Percentiles rank a stretch among this genome's conserved stretches.
These are phyloP conservation scores for Encarsia formosa DNA, from an alignment of 2,888 invertebrate genomes.

Conservation along the genomic window DNA sequence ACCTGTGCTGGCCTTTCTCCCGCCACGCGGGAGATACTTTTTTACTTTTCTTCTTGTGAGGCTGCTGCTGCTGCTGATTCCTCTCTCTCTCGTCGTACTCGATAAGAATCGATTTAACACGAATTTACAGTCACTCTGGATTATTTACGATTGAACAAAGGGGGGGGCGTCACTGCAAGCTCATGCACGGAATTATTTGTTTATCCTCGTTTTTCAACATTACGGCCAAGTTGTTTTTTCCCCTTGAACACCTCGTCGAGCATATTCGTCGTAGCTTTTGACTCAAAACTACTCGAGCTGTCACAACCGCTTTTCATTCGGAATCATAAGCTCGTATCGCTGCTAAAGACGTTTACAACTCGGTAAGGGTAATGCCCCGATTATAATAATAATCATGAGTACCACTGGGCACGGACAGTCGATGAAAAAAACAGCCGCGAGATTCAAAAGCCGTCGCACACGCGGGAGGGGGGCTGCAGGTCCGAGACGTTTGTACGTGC, in stretches of 20 bases:
- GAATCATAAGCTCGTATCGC: not conserved
- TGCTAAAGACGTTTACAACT: too few species aligned
- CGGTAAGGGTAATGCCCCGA: too few species aligned
- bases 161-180: not conserved
- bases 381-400: too few species aligned
- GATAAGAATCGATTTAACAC: slow-evolving; percentile 27
- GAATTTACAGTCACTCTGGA: slow-evolving; percentile 26
- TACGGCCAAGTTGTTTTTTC: not conserved
- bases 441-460: not conserved
- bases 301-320: not conserved
- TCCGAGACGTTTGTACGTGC: slow-evolving; percentile 6
- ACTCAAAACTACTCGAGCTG: not conserved
- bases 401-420: not conserved
- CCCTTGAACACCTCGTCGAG: not conserved
- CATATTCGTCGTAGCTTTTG: not conserved
- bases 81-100: not conserved
- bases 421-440: not conserved
- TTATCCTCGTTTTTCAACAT: not conserved
- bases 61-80: not conserved
- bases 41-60: not conserved
- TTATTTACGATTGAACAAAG: slow-evolving; percentile 22
- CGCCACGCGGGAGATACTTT: not conserved
- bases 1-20: not conserved
- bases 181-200: not conserved
- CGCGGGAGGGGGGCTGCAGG: not conserved